Base-by-base conservation (phyloP, 2,113 vertebrate species). In the Eptatretus burgeri region DNA sequence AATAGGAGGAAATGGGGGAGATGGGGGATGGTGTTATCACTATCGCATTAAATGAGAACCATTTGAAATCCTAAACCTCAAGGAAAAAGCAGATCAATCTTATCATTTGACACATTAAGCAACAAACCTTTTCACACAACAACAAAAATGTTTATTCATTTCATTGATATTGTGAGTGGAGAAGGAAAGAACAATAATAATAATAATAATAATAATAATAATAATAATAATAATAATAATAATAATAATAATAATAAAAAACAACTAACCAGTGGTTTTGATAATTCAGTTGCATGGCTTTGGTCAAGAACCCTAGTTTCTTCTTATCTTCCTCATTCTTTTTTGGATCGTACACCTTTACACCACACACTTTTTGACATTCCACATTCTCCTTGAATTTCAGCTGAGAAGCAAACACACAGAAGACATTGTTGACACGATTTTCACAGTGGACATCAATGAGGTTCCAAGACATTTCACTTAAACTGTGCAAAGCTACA, bases 171-270 rank as follows among this genome's bases (percentile, higher is more conserved):
- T 41, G 27, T 3, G 27, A 41, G 27, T 41, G 27, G 27, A 7
- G 7, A 41, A 7, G 27, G 27, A 41, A 41, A 41, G 27, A n/a
- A n/a, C n/a, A n/a, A 98, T 77, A 70, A 95, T 98, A 88, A 87
- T 95, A 69, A 2, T 70, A 66, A 70, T 1, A 12, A 13, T 64
- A 70, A 41, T 5, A 41, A 41, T 5, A 41, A 41, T 77, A 70
- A 95, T 98, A 88, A 87, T 95, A 69, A 2, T 70, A 66, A 70
- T 1, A 12, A 98, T 77, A 70, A 95, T 98, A 88, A 87, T 95
- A 69, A 2, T 70, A 66, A 70, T 1, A 12, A 13, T 64, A 70
- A 41, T 5, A 41, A 41, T 5, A 41, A 41, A 41, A 27, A 62
- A 16, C 10, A 63, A 69, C 82, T 76, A 69, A 89, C 84, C 85